Evolutionary conservation across 2,113 vertebrate species (phyloP), one percentile per base, ranked within the genome.

Genomic region (Willisornis vidua): DNA sequence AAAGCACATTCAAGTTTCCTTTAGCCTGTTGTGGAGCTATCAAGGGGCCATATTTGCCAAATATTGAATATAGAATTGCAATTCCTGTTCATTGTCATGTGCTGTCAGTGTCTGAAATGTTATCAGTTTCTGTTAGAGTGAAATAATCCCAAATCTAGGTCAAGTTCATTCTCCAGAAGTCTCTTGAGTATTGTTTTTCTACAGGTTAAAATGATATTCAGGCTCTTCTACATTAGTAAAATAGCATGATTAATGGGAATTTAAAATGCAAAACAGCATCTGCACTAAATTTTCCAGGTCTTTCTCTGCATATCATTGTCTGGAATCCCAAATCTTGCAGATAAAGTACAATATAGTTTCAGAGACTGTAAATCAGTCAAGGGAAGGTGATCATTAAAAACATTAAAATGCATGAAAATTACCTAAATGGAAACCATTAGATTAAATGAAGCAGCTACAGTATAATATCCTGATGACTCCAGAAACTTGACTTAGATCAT

Each of bases 401-500:
- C 93, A 98, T 98, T 98, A 97, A 98, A 98, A 98, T 97, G 96
- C 96, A 97, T 97, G 96, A 97, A 98, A 98, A 97, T 98, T 97
- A 96, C 94, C 95, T 97, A 97, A 98, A 97, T 97, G 96, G 96
- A 96, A 93, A 92, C 96, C 91, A 97, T 98, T 98, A 98, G 96
- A 97, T 97, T 97, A 98, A 98, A 98, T 97, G 97, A 98, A 97
- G 96, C 96, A 97, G 95, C 89, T 97, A 97, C 75, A 92, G 90
- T 91, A 93, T 95, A 95, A 97, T 97, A 96, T 96, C 91, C 94
- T 88, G 89, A 97, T 93, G 92, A 95, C 86, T 96, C 76, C 45
- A 73, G 95, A 95, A 97, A 97, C 95, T 97, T 97, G 96, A 96
- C 96, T 97, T 97, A 97, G 96, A 97, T 97, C 97, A 91, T 96